Evolutionary conservation across 2,113 vertebrate genomes (phyloP).

Genomic region (Recurvirostra avosetta): DNA sequence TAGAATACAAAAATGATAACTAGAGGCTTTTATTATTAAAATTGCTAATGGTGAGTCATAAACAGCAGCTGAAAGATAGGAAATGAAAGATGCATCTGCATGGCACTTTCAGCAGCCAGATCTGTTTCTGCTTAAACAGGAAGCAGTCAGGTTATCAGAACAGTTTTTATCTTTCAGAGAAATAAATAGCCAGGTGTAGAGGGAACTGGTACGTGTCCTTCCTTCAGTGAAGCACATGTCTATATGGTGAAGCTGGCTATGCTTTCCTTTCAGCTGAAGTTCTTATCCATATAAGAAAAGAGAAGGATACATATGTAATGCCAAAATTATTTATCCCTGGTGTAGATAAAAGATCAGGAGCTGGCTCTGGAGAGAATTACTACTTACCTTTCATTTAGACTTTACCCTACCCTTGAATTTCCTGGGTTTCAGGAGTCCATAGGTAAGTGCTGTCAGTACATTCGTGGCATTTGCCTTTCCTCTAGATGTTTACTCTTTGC

Average conservation of each 20-base stretch:
- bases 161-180: neutral
- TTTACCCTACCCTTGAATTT: neutral
- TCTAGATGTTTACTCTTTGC: neutral
- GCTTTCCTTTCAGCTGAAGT: neutral
- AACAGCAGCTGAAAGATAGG: neutral
- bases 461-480: neutral
- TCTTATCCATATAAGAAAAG: neutral
- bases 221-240: neutral
- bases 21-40: neutral
- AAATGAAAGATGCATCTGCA: neutral
- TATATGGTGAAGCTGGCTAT: neutral
- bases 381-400: neutral
- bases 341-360: neutral
- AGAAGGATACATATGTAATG: neutral
- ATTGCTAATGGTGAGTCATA: neutral
- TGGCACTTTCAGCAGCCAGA: neutral
- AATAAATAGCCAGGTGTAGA: neutral
- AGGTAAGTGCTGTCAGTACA: neutral
- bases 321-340: neutral
- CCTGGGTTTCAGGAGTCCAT: neutral
- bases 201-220: neutral
- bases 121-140: neutral
- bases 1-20: neutral
- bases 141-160: neutral
- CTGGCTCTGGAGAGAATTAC: neutral